These are phyloP conservation scores for Platycercus adscitus DNA, from an alignment of 2,113 vertebrate species.

Conservation along the genomic window DNA sequence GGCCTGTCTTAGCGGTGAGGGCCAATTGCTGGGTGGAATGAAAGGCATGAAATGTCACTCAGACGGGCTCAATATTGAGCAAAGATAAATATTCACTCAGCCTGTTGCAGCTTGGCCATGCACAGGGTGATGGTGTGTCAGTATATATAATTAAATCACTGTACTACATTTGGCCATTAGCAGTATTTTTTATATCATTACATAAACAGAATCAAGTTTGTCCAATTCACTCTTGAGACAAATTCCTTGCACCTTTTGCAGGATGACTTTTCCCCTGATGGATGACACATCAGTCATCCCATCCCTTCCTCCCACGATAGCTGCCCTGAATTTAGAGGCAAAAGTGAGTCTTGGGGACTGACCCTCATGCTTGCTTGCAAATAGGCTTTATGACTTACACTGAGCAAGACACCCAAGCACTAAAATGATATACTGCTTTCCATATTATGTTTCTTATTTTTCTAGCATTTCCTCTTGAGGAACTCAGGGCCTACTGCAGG, in stretches of 20 bases:
- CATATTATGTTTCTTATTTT: neutral
- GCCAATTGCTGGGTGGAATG: neutral
- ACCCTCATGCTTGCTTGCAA: neutral
- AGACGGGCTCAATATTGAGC: neutral
- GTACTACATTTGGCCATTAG: neutral
- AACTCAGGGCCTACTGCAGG: neutral
- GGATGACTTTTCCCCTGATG: neutral
- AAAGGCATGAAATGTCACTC: neutral
- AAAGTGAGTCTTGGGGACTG: neutral
- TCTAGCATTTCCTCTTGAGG: neutral
- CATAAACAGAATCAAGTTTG: neutral
- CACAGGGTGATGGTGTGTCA: rapidly evolving
- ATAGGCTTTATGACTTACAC: neutral
- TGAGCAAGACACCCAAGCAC: neutral
- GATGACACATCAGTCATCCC: neutral
- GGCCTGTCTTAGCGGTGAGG: neutral
- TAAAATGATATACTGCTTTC: neutral
- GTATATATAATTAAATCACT: neutral
- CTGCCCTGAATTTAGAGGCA: neutral
- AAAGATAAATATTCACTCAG: neutral
- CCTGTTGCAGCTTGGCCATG: neutral
- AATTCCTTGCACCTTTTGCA: neutral
- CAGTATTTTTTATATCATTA: neutral
- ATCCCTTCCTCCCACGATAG: neutral
- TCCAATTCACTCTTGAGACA: neutral